A percentile compares a stretch with the other conserved stretches of the same genome.
phyloP scores from a whole-genome alignment of 1,140 invertebrate species.

The Ostrea edulis region DNA sequence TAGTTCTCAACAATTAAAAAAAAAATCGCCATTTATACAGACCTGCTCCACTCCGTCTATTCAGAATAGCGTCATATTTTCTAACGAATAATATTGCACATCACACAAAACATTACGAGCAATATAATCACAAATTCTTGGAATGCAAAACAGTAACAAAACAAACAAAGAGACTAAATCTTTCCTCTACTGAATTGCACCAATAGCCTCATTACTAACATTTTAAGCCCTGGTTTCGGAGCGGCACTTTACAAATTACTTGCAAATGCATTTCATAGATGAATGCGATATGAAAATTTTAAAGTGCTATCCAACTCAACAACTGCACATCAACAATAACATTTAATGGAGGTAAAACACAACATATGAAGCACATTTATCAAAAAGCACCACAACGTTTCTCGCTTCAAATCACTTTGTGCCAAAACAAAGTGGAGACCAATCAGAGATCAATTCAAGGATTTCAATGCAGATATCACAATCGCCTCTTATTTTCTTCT shows the following conservation, averaged over 20 bases:
- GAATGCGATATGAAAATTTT: not conserved
- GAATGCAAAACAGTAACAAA: slow-evolving; percentile 36
- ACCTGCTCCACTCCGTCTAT: slow-evolving; percentile 17
- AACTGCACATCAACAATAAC: not conserved
- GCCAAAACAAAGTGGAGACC: not conserved
- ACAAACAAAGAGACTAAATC: not conserved
- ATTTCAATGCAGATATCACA: not conserved
- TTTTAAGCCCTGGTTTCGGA: not conserved
- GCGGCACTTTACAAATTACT: not conserved
- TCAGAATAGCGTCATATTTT: slow-evolving; percentile 2
- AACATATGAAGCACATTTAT: slow-evolving; percentile 23
- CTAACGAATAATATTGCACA: slow-evolving; percentile 16
- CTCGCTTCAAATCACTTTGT: not conserved
- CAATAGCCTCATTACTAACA: not conserved
- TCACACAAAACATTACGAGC: not conserved
- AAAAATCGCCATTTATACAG: slow-evolving; percentile 15
- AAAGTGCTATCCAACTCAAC: not conserved
- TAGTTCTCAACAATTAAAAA: slow-evolving; percentile 16
- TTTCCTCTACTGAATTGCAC: slow-evolving; percentile 19
- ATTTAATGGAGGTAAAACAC: slow-evolving; percentile 9
- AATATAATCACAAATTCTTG: slow-evolving; percentile 20
- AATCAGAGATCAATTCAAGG: not conserved
- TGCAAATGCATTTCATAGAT: not conserved
- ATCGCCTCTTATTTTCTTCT: not conserved
- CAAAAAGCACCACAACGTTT: slow-evolving; percentile 22